Base-by-base conservation (phyloP, 2,797 vertebrate species). In the Schizopygopsis malacanthus region DNA sequence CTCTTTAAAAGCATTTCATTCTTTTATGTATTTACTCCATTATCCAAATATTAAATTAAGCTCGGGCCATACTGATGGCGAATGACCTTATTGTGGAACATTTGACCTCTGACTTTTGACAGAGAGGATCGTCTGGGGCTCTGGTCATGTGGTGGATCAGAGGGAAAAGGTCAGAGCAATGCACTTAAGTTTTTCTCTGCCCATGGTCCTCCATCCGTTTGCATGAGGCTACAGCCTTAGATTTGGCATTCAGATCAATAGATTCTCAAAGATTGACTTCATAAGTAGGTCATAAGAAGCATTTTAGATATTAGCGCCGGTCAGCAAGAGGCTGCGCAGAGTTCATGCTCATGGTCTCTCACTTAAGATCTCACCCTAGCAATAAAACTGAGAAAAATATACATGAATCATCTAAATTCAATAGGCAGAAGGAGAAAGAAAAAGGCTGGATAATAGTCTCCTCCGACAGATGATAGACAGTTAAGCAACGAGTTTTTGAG, bases 41-140 rank as follows among this genome's bases (percentile, higher is more conserved):
- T 92, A 90, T 91, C 86, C 84, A 88, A 90, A 95, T 94, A 97
- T 96, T 94, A 94, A 96, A 97, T 97, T 96, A 97, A 96, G 94
- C 95, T 93, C 93, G 8, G 86, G 89, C 91, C 90, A 89, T 90
- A 89, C 90, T 95, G 94, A 96, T 95, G 95, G n/a, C 91, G 92
- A 93, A 94, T 90, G 94, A 96, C 96, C 96, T 96, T 95, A 94
- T 11, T 94, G 90, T 90, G 92, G 93, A 93, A 93, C 91, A 90
- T 81, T 87, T 90, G 94, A 96, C 96, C 96, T 94, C 91, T 91
- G 93, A 90, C 89, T 95, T 94, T 92, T 96, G 94, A 96, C 93
- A 92, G 78, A 37, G 77, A 47, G 88, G 91, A 94, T 94, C 92
- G 94, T 97, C 95, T 96, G 95, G 95, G 94, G 94, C 92, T 92